phyloP scores from a whole-genome alignment of 2,797 vertebrate genomes.

The Pogoniulus pusillus region DNA sequence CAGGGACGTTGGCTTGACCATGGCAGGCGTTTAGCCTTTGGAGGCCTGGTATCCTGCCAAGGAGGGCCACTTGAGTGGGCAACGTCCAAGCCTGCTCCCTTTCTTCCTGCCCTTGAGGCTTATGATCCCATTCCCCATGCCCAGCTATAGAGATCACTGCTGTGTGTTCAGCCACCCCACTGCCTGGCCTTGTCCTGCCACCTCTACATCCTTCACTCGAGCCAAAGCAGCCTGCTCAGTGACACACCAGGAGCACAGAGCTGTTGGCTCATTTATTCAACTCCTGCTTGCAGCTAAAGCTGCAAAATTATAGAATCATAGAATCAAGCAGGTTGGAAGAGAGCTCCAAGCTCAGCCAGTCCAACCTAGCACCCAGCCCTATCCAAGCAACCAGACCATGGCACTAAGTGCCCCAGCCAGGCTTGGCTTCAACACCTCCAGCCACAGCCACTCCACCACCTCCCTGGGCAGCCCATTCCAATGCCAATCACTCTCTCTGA shows the following conservation, averaged over 20 bases:
- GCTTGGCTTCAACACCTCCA: no score
- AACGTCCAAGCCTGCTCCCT: not conserved
- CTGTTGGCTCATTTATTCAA: not conserved
- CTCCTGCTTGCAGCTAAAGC: not conserved
- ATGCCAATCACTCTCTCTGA: no score
- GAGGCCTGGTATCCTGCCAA: not conserved
- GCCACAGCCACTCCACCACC: no score
- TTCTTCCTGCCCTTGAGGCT: not conserved
- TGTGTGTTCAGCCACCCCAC: not conserved
- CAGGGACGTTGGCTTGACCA: not conserved
- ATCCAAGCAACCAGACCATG: no score
- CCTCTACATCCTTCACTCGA: not conserved
- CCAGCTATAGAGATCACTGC: not conserved
- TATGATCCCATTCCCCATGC: accelerated
- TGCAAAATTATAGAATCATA: not conserved
- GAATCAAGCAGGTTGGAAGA: no score
- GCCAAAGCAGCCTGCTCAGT: not conserved
- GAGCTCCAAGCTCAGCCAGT: no score
- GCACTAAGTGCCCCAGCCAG: no score
- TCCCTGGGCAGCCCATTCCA: no score
- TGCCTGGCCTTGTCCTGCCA: not conserved
- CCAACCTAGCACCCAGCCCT: no score
- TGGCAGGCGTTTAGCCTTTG: not conserved
- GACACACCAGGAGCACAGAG: not conserved
- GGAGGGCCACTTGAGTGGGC: not conserved